Evolutionary conservation across 1,140 invertebrate species (phyloP), one percentile per base, ranked within the genome.

Genomic region (Drosophila takahashii): DNA sequence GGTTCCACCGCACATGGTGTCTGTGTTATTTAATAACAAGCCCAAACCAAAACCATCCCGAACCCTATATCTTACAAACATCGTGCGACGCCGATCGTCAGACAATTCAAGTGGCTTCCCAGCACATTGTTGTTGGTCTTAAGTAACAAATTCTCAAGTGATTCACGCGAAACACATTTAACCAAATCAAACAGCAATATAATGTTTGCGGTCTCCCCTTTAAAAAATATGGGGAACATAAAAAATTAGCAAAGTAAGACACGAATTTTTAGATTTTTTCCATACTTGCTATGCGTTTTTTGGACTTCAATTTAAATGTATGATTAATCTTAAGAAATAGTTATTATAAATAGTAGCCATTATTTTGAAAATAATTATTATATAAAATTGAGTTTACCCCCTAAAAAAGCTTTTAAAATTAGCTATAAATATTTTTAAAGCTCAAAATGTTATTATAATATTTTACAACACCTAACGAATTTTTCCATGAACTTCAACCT

Each of bases 151-250:
- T 58, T 57, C 45, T 29, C n/a, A 10, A 29, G 27, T 85, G 81
- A 85, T 64, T 85, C 81, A 85, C 36, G 34, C 37, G 37, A 66
- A 58, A 70, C 74, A 62, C 18, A 65, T 74, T 81, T 66, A 73
- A 56, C 27, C 37, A 76, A 47, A 74, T 74, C 71, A 74, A 74
- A 64, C 71, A 74, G 42, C 15, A 37, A 54, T 62, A 53, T 53
- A 62, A 53, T 41, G 27, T 73, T 50, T 64, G 69, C 45, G 58
- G 51, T 56, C 26, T 34, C 15, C 13, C 3, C 8, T 5, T 7
- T 3, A 29, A 2, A 1, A 44, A n/a, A 34, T 34, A 1, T n/a
- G 27, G 27, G 27, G 27, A 16, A 39, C 27, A 69, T 52, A 65
- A 54, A 73, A 62, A 60, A 60, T 50, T 70, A 42, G 53, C 53